These are phyloP conservation scores for Eulemur macaco DNA, from an alignment of 2,113 vertebrate genomes.

Conservation along the genomic window DNA sequence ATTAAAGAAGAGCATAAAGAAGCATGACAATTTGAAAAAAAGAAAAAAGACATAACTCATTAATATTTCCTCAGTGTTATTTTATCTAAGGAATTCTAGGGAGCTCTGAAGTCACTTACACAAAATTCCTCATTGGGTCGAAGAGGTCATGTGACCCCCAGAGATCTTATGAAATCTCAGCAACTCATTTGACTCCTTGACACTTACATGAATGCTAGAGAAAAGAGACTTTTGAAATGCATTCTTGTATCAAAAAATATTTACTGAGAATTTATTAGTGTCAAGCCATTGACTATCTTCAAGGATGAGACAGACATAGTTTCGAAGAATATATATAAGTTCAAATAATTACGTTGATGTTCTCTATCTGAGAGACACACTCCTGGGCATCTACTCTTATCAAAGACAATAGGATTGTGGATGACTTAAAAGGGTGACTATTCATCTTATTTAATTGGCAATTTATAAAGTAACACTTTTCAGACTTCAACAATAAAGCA, in stretches of 20 bases:
- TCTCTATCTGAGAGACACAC: background rate
- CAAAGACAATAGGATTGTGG: background rate
- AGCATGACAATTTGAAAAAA: background rate
- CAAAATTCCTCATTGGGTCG: background rate
- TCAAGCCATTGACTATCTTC: background rate
- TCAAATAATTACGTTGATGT: background rate
- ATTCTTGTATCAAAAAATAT: background rate
- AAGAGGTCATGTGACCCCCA: background rate
- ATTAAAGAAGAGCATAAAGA: background rate
- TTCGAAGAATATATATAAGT: background rate
- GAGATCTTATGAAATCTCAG: background rate
- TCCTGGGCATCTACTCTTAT: background rate
- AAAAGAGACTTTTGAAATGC: background rate
- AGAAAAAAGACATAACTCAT: background rate
- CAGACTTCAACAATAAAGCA: background rate
- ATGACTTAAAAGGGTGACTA: background rate
- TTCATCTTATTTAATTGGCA: background rate
- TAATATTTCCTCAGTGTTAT: background rate
- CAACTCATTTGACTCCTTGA: background rate
- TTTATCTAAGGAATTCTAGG: background rate
- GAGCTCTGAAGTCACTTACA: background rate
- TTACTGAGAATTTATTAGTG: slow-evolving; percentile 10
- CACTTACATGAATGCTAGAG: background rate
- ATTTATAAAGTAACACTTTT: slow-evolving; percentile 28
- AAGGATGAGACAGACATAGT: background rate